Conservation (phyloP, 2,797 vertebrate species). For the Novumbra hubbsi region DNA sequence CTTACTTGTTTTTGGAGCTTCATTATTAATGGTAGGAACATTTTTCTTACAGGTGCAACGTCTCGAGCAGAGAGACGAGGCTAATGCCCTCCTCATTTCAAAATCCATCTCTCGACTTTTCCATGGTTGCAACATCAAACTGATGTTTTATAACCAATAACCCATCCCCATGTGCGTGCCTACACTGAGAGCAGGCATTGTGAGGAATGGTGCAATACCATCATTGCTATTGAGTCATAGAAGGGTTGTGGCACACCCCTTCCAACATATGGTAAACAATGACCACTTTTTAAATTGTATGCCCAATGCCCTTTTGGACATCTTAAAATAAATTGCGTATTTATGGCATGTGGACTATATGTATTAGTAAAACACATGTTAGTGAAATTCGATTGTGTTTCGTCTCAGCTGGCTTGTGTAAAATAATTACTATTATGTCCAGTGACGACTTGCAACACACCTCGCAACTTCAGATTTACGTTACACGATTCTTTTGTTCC, state of each 20-base stretch:
- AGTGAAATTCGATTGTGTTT: neutral
- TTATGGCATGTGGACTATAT: neutral
- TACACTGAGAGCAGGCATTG: neutral
- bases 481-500: slow-evolving; percentile 2
- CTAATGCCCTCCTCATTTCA: neutral
- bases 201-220: slow-evolving; percentile 43
- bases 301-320: neutral
- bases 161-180: neutral
- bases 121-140: neutral
- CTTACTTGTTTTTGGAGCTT: neutral
- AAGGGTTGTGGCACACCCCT: slow-evolving; percentile 34
- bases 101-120: neutral
- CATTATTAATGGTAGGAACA: neutral
- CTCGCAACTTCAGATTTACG: neutral
- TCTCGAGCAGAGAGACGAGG: neutral
- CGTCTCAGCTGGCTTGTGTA: neutral
- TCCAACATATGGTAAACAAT: neutral
- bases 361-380: neutral
- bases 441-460: neutral
- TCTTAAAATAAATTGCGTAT: neutral
- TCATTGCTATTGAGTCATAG: slow-evolving; percentile 47
- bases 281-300: neutral
- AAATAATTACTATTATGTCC: neutral
- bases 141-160: neutral
- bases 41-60: neutral